Conservation (phyloP, 1,140 invertebrate genomes). For the Phenacoccus solenopsis region DNA sequence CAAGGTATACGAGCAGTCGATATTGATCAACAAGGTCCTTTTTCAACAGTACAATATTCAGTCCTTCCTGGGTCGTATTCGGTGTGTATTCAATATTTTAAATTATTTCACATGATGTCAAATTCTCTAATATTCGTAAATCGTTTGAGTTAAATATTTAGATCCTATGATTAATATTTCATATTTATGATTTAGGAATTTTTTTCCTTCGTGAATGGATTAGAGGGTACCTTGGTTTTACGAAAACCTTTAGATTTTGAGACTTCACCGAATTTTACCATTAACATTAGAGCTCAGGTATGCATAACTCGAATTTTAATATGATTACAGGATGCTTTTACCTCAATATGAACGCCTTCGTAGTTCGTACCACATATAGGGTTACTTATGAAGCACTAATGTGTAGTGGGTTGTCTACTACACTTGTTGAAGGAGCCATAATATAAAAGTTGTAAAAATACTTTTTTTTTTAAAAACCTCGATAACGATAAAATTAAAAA, state of each 20-base stretch:
- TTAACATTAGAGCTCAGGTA: constrained; percentile 59
- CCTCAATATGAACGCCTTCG: no score
- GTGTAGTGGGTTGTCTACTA: no score
- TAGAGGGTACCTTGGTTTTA: constrained; percentile 73
- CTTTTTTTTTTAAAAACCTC: no score
- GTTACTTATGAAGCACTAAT: no score
- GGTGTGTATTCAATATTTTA: no score
- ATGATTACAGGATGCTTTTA: no score
- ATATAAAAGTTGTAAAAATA: no score
- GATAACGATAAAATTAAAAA: no score
- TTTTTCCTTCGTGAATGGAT: constrained; percentile 66
- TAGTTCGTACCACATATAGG: no score
- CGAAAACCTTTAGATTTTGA: constrained; percentile 74
- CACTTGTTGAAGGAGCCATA: no score
- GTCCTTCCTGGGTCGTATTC: constrained; percentile 63
- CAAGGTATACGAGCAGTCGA: constrained; percentile 65
- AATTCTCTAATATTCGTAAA: background rate
- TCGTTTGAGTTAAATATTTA: no score
- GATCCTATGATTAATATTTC: background rate
- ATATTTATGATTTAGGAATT: constrained; percentile 50
- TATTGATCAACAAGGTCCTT: constrained; percentile 76
- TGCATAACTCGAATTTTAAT: no score
- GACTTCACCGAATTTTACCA: constrained; percentile 61
- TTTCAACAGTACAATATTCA: constrained; percentile 75
- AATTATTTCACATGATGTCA: background rate